Evolutionary conservation across 2,888 invertebrate genomes (phyloP).

Genomic region (Mechanitis messenoides): DNA sequence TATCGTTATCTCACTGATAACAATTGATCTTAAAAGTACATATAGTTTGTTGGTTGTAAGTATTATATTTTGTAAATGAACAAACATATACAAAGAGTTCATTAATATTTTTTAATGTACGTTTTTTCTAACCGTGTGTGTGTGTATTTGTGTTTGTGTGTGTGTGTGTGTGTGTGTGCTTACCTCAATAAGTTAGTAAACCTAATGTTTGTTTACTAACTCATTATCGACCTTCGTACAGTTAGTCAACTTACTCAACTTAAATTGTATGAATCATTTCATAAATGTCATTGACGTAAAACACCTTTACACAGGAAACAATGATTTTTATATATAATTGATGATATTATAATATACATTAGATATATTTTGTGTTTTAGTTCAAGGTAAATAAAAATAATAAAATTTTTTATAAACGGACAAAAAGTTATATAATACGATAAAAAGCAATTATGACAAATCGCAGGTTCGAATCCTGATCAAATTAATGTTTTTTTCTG

Average conservation of each 20-base stretch:
- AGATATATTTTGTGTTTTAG: no score
- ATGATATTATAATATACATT: slow-evolving; percentile 11
- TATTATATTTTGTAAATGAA: not conserved
- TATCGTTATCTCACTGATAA: slow-evolving; percentile 60
- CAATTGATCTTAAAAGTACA: slow-evolving; percentile 44
- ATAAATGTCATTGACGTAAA: slow-evolving; percentile 26
- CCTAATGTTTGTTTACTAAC: no score
- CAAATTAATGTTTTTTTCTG: no score
- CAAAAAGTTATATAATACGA: no score
- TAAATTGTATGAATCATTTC: slow-evolving; percentile 23
- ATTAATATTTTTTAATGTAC: slow-evolving; percentile 1
- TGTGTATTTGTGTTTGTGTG: no score
- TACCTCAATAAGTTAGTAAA: slow-evolving; percentile 11
- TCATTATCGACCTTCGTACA: slow-evolving; percentile 15
- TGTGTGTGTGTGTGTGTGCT: no score
- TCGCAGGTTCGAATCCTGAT: no score
- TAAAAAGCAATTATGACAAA: no score
- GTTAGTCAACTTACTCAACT: slow-evolving; percentile 11
- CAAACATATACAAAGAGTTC: not conserved
- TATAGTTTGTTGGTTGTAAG: not conserved
- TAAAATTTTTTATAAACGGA: no score
- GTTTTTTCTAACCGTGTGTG: not conserved
- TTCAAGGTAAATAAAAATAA: no score
- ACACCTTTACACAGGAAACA: slow-evolving; percentile 24
- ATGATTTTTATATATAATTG: slow-evolving; percentile 15